Percentiles rank a stretch among this genome's conserved stretches.
phyloP scores from a whole-genome alignment of 2,888 invertebrate species.

The Netelia inedita region DNA sequence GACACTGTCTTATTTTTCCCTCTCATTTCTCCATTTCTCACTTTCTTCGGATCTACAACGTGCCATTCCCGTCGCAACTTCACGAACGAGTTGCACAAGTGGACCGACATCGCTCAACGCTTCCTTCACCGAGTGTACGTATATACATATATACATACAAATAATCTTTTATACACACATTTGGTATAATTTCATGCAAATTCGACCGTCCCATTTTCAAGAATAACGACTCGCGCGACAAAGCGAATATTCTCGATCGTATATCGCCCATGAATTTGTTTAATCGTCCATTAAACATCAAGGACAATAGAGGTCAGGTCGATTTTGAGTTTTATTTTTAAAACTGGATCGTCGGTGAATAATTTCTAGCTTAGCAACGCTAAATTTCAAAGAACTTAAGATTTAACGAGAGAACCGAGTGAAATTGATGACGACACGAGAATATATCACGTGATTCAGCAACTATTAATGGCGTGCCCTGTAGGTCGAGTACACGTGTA shows the following conservation, averaged over 20 bases:
- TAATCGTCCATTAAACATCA: too few relatives aligned
- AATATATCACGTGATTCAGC: slow-evolving; percentile 21
- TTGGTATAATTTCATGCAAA: slow-evolving; percentile 13
- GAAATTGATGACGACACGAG: slow-evolving; percentile 1
- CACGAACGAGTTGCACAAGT: slow-evolving; percentile 53
- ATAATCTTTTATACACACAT: slow-evolving; percentile 3
- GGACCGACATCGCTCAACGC: slow-evolving; percentile 45
- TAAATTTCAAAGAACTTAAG: not conserved
- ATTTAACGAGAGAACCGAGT: not conserved
- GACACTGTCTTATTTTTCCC: slow-evolving; percentile 9
- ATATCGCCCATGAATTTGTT: too few relatives aligned
- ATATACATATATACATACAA: slow-evolving; percentile 9
- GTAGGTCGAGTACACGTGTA: slow-evolving; percentile 63
- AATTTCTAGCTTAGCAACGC: too few relatives aligned
- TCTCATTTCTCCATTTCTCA: slow-evolving; percentile 55
- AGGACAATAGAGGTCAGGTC: not conserved
- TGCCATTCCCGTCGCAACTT: slow-evolving; percentile 46
- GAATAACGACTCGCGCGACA: not conserved
- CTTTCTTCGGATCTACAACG: slow-evolving; percentile 50
- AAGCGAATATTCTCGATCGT: not conserved
- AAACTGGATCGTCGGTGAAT: too few relatives aligned
- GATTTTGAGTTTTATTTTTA: not conserved
- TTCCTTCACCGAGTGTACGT: slow-evolving; percentile 7
- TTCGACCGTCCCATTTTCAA: not conserved
- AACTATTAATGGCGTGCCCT: slow-evolving; percentile 58